Conservation (phyloP, 1,140 invertebrate genomes). For the Neuroterus valhalla region DNA sequence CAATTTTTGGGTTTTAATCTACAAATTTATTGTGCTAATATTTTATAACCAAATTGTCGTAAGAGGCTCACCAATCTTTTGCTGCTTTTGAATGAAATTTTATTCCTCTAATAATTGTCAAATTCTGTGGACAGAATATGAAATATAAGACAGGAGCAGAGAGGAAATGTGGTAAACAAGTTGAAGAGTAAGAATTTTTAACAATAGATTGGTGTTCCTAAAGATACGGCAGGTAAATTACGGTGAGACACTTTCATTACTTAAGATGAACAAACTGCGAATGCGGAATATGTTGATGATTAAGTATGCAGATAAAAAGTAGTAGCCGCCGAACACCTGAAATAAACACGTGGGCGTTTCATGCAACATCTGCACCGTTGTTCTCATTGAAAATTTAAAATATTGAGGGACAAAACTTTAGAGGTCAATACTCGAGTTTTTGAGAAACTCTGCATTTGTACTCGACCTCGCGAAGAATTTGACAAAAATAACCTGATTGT, state of each 20-base stretch:
- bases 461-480: conserved; percentile 1
- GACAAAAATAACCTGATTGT: conserved; percentile 22
- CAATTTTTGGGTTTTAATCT: no score
- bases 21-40: no score
- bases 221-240: conserved; percentile 35
- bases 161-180: no score
- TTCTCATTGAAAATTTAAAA: conserved; percentile 18
- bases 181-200: no score
- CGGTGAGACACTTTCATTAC: conserved; percentile 30
- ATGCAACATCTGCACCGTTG: background rate
- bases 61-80: no score
- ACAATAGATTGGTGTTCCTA: conserved; percentile 13
- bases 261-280: background rate
- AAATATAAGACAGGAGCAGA: no score
- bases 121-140: no score
- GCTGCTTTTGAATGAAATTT: no score
- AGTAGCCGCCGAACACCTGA: conserved; percentile 13
- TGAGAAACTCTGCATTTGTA: conserved; percentile 3
- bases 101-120: no score
- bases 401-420: conserved; percentile 13
- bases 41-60: no score
- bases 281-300: conserved; percentile 1
- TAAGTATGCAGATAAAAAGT: background rate
- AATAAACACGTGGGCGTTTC: conserved; percentile 1
- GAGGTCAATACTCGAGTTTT: background rate